phyloP scores from a whole-genome alignment of 1,140 invertebrate genomes.

The Grapholita molesta region DNA sequence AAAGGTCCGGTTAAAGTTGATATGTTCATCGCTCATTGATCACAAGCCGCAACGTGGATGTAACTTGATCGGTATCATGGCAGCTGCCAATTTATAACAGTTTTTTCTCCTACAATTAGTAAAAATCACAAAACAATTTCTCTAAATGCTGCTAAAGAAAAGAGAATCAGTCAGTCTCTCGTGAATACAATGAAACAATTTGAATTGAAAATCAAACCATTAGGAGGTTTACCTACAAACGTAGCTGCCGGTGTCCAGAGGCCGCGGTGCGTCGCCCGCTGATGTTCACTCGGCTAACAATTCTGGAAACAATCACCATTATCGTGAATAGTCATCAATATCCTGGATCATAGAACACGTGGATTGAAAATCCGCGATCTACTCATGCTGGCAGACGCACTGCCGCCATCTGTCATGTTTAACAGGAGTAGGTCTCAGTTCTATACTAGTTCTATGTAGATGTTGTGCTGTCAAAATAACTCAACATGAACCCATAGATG shows the following conservation, averaged over 20 bases:
- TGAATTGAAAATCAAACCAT: constrained; percentile 60
- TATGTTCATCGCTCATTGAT: constrained; percentile 63
- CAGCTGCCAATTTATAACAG: constrained; percentile 35
- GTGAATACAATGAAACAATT: constrained; percentile 63
- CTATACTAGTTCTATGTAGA: too few relatives aligned
- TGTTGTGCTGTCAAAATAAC: too few relatives aligned
- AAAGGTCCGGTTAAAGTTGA: constrained; percentile 55
- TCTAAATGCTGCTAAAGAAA: constrained; percentile 74
- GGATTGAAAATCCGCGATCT: too few relatives aligned
- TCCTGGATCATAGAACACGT: too few relatives aligned
- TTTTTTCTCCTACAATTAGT: constrained; percentile 43
- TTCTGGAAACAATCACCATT: constrained; percentile 44
- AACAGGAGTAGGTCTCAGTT: too few relatives aligned
- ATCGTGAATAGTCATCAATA: not conserved
- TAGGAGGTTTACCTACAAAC: constrained; percentile 53
- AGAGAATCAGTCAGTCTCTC: constrained; percentile 71
- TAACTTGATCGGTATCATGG: constrained; percentile 25
- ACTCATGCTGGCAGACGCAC: too few relatives aligned
- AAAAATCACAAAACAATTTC: constrained; percentile 64
- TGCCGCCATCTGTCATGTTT: too few relatives aligned
- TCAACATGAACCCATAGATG: too few relatives aligned
- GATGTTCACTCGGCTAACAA: constrained; percentile 51
- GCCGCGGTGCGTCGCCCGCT: constrained; percentile 29
- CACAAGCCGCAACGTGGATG: constrained; percentile 44
- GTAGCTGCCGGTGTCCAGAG: constrained; percentile 37